phyloP scores from a whole-genome alignment of 2,113 vertebrate genomes.

The Brachypodius melanocephalos region DNA sequence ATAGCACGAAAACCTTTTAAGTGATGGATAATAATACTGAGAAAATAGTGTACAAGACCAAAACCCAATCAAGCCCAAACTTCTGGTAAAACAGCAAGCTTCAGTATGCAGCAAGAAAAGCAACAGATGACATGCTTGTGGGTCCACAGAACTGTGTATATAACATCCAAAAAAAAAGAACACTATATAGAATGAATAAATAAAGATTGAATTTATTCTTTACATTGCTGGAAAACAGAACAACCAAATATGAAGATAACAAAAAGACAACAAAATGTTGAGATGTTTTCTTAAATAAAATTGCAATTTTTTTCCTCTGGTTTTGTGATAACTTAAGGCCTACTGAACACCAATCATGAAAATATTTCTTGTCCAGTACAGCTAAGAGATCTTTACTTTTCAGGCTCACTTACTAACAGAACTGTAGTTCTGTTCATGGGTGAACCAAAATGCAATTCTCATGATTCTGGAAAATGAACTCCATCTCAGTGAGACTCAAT shows the following conservation, averaged over 20 bases:
- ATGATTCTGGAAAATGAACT: not conserved
- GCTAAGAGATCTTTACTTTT: not conserved
- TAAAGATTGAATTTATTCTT: not conserved
- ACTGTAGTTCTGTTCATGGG: not conserved
- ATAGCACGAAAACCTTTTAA: not conserved
- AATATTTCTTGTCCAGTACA: not conserved
- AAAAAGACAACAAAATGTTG: not conserved
- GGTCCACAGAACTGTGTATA: not conserved
- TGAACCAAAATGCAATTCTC: not conserved
- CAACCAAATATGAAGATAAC: not conserved
- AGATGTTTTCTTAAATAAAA: not conserved
- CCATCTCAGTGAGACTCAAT: not conserved
- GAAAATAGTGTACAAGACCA: not conserved
- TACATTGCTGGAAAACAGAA: not conserved
- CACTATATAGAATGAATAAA: not conserved
- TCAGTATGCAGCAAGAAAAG: not conserved
- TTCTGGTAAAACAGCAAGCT: not conserved
- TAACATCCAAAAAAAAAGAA: not conserved
- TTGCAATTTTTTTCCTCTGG: not conserved
- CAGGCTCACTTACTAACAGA: not conserved
- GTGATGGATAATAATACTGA: not conserved
- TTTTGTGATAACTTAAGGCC: not conserved
- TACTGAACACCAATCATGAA: not conserved
- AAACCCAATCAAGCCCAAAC: not conserved
- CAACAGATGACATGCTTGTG: fast-evolving